Evolutionary conservation across 2,888 invertebrate species (phyloP).

Genomic region (Coleophora deauratella): DNA sequence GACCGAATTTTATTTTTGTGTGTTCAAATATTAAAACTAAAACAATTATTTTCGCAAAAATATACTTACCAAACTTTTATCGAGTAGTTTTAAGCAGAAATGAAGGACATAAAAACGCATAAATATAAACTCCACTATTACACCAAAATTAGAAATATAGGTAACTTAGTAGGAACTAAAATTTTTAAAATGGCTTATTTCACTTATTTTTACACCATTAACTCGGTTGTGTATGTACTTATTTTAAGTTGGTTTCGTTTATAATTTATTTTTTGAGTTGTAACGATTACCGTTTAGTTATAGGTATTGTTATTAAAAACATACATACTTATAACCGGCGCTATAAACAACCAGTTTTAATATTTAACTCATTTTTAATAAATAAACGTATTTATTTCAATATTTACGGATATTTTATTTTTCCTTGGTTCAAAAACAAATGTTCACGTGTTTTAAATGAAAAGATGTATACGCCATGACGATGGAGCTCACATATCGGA

Average conservation of each 20-base stretch:
- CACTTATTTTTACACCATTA: slow-evolving; percentile 43
- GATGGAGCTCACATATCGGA: slow-evolving; percentile 70
- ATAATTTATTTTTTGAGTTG: slow-evolving; percentile 56
- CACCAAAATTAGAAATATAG: slow-evolving; percentile 53
- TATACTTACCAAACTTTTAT: slow-evolving; percentile 50
- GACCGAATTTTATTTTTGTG: slow-evolving; percentile 8
- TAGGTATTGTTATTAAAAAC: slow-evolving; percentile 68
- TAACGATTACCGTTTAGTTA: slow-evolving; percentile 52
- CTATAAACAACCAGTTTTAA: slow-evolving; percentile 52
- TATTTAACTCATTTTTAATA: slow-evolving; percentile 57
- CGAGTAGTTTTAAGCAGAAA: slow-evolving; percentile 44
- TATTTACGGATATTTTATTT: slow-evolving; percentile 60
- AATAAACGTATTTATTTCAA: slow-evolving; percentile 69
- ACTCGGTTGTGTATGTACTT: slow-evolving; percentile 76
- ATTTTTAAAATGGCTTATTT: slow-evolving; percentile 34
- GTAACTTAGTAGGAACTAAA: slow-evolving; percentile 30
- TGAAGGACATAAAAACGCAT: slow-evolving; percentile 36
- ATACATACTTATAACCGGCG: slow-evolving; percentile 58
- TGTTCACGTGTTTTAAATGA: slow-evolving; percentile 11
- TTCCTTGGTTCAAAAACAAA: slow-evolving; percentile 15
- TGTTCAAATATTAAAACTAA: too few relatives aligned
- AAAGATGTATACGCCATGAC: slow-evolving; percentile 23
- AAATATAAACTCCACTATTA: slow-evolving; percentile 57
- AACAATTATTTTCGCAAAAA: slow-evolving; percentile 19
- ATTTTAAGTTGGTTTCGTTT: slow-evolving; percentile 62